Conservation (phyloP, 1,140 invertebrate species). For the Panulirus ornatus region DNA sequence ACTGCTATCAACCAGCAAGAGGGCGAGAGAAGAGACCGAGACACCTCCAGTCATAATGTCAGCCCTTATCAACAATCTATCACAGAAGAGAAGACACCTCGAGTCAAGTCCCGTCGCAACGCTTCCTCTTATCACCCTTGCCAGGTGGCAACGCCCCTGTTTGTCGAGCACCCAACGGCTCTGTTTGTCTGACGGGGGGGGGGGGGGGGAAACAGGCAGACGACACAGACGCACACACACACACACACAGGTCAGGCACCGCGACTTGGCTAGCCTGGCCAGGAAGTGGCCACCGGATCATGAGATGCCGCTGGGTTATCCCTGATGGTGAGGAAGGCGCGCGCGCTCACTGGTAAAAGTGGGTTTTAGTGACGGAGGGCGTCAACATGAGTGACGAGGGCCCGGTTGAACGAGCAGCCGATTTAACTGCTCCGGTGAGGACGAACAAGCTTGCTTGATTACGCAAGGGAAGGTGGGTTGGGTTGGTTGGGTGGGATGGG, state of each 20-base stretch:
- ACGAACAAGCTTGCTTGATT: slow-evolving; percentile 7
- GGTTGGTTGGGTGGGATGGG: background rate
- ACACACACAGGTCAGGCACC: background rate
- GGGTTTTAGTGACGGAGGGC: too few relatives aligned
- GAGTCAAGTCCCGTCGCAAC: background rate
- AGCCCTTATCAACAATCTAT: background rate
- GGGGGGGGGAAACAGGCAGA: background rate
- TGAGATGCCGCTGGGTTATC: too few relatives aligned
- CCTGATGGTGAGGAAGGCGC: too few relatives aligned
- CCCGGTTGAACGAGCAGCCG: background rate
- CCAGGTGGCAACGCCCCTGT: background rate
- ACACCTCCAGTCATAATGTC: background rate
- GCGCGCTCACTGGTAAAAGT: too few relatives aligned
- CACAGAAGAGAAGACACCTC: background rate
- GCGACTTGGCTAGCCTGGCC: background rate
- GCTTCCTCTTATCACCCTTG: background rate
- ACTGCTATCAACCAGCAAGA: too few relatives aligned
- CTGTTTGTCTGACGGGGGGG: background rate
- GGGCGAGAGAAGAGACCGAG: background rate
- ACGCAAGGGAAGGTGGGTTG: background rate
- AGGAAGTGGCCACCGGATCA: too few relatives aligned
- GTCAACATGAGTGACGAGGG: background rate
- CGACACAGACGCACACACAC: background rate
- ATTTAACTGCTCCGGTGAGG: background rate
- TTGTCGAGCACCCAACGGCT: background rate